Conservation (phyloP, 2,797 vertebrate genomes). For the Melanotaenia parkinsoni region DNA sequence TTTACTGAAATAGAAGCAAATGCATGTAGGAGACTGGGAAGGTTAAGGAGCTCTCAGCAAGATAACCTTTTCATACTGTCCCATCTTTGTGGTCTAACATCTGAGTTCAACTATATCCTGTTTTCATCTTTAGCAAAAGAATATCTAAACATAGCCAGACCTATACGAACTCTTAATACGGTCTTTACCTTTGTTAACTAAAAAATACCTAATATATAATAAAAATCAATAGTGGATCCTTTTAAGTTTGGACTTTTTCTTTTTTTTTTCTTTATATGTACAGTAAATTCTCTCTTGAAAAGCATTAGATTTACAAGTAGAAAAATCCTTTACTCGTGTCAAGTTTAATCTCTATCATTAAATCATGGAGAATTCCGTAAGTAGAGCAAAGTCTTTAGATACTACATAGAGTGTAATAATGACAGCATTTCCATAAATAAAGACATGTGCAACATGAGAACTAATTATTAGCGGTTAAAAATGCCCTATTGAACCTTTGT, state of each 20-base stretch:
- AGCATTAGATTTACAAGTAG: constrained; percentile 18
- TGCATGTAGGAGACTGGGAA: not conserved
- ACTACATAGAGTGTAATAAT: not conserved
- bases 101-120: not conserved
- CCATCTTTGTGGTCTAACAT: not conserved
- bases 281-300: constrained; percentile 28
- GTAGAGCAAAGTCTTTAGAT: not conserved
- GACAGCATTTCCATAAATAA: not conserved
- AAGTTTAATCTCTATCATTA: no score
- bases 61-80: not conserved
- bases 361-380: constrained; percentile 9
- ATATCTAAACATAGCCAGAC: no score
- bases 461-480: no score
- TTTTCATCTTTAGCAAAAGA: not conserved
- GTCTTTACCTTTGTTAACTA: no score
- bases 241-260: constrained; percentile 15
- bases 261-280: constrained; percentile 4
- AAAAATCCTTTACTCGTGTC: not conserved
- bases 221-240: not conserved
- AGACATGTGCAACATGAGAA: not conserved
- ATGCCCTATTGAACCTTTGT: no score
- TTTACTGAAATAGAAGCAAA: not conserved
- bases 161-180: no score
- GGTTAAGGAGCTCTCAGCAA: not conserved
- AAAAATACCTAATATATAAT: no score